Evolutionary conservation across 2,888 invertebrate species (phyloP), one percentile per base, ranked within the genome.

Genomic region (Parnassius glacialis): DNA sequence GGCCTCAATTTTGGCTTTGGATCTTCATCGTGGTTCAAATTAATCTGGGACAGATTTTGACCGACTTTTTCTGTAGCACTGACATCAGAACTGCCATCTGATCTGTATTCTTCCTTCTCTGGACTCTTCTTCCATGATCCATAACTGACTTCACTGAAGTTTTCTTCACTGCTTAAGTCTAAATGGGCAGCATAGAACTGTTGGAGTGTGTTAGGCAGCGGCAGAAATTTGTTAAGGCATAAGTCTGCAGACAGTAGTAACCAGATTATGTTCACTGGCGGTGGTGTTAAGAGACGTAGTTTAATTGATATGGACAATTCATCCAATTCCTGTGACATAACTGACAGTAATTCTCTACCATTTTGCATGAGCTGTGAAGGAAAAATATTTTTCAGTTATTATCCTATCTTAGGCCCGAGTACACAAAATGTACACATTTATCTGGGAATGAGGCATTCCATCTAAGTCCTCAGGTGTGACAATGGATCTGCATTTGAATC

Each of bases 101-200:
- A 70, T 0, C 71, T 69, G 12, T 71, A 75, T 0, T 71, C 73
- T 1, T 83, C 83, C 9, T 85, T 84, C n/a, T 87, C 85, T 0
- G 83, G 79, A 9, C 74, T 77, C 11, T 85, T 87, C 64, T 88
- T 90, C 91, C 91, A 91, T 0, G 90, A 87, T 0, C 91, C 91
- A 52, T 90, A 91, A 59, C 79, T 81, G 0, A 90, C 90, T 75
- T 91, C 90, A 10, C 83, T 87, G 68, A 79, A 90, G 41, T 70
- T 83, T 0, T 89, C 87, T 1, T 89, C 90, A 0, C 83, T 76
- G 0, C 84, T 81, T 0, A 91, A 47, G 53, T 91, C 90, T 1
- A 91, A 63, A 45, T 91, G 89, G 0, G 87, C 79, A 0, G 91
- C 91, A 66, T 91, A 91, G 79, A 91, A 91, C 61, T 90, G 90